Base-by-base conservation (phyloP, 1,140 invertebrate genomes). In the Cotesia typhae region DNA sequence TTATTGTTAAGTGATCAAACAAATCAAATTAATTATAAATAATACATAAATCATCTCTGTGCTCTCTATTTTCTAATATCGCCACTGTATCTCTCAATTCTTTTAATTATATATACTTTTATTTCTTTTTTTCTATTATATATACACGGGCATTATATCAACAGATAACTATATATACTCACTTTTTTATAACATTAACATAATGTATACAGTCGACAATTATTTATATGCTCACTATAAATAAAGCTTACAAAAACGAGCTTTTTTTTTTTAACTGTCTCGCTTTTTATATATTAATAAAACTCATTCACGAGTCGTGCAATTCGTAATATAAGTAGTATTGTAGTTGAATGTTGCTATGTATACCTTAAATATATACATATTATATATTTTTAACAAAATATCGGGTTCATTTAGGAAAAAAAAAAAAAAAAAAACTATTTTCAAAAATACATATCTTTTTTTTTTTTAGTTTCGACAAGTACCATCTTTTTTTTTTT, bases 261-360 rank as follows among this genome's bases (percentile, higher is more conserved):
- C 70, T 72, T 72, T 9, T 70, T n/a, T 28, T 47, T 47, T 47
- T 47, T 47, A 47, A 72, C 59, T 67, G 71, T 72, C 55, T 72
- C 55, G 71, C 64, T 67, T 72, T 72, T 61, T 61, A 47, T 47
- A 47, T 47, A 69, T 28, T 38, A 60, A 41, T 69, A 59, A 59
- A 57, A 38, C 17, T 47, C 38, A 70, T 70, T 37, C 20, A 61
- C 57, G 38, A 57, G 67, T 68, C 35, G 28, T 72, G 70, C 70
- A 72, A 72, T 53, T 67, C 70, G 70, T 66, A 72, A 71, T 64
- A 70, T 69, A 64, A 65, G 59, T 70, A 70, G 59, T 10, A 63
- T 37, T 64, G 71, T 72, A 72, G 71, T 72, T 72, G 65, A 72
- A 72, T 72, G 71, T 72, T 67, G 65, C 71, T 72, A 66, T 72